Evolutionary conservation across 2,888 invertebrate genomes (phyloP).

Genomic region (Catocala nupta): DNA sequence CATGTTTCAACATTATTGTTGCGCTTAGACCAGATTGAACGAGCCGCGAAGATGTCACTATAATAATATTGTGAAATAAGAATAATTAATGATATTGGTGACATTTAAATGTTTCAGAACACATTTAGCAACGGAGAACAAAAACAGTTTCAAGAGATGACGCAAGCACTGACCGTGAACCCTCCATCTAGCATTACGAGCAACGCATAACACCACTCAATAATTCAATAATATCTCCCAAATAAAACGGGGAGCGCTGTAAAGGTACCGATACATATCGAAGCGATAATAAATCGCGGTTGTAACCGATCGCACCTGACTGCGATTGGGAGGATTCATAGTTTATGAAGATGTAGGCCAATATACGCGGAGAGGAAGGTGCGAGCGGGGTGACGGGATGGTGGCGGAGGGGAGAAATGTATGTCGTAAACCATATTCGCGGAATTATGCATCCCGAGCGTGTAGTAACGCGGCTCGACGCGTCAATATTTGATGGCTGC

Average conservation of each 20-base stretch:
- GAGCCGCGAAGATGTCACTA: conserved; percentile 5
- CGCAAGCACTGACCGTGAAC: conserved; percentile 37
- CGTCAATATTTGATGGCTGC: conserved; percentile 81
- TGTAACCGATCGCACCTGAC: conserved; percentile 80
- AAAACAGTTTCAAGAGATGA: conserved; percentile 17
- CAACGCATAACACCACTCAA: conserved; percentile 53
- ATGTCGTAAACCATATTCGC: conserved; percentile 69
- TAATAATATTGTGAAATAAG: conserved; percentile 32
- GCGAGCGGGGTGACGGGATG: conserved; percentile 39
- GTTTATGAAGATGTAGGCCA: conserved; percentile 74
- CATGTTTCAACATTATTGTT: conserved; percentile 11
- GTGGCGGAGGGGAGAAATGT: conserved; percentile 34
- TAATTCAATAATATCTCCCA: conserved; percentile 71
- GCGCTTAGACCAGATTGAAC: conserved; percentile 10
- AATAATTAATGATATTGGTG: conserved; percentile 30
- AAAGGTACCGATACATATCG: conserved; percentile 60
- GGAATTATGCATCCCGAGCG: conserved; percentile 76
- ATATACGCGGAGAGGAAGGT: conserved; percentile 22
- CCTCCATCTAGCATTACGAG: conserved; percentile 18
- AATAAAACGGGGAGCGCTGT: conserved; percentile 61
- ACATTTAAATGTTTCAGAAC: conserved; percentile 39
- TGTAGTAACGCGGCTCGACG: conserved; percentile 60
- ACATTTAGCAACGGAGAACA: conserved; percentile 37
- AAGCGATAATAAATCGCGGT: conserved; percentile 76
- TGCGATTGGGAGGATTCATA: conserved; percentile 81